Evolutionary conservation across 2,113 vertebrate genomes (phyloP).

Genomic region (Sinocyclocheilus grahami): DNA sequence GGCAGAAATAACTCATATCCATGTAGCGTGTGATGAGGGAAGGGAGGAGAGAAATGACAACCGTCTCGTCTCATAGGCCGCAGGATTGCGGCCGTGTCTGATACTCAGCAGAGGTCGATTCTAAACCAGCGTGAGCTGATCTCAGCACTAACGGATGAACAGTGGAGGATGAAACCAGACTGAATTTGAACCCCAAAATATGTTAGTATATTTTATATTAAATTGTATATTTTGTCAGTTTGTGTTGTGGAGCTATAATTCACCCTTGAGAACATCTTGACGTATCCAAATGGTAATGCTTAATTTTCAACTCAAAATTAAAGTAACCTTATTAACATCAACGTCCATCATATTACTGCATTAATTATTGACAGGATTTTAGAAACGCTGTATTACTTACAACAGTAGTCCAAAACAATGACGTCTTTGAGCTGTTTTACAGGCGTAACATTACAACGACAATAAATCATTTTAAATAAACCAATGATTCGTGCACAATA

Average conservation of each 20-base stretch:
- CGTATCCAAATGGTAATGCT: background rate
- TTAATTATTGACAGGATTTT: background rate
- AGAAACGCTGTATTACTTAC: background rate
- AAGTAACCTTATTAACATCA: background rate
- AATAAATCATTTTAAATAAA: background rate
- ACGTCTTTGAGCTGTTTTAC: background rate
- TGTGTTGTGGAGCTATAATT: background rate
- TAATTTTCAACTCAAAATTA: background rate
- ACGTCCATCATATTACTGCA: background rate
- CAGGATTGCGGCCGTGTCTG: background rate
- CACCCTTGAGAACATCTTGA: background rate
- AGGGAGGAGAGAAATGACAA: constrained; percentile 25
- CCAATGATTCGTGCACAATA: background rate
- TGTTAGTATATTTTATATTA: background rate
- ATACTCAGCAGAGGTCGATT: constrained; percentile 1
- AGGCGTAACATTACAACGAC: background rate
- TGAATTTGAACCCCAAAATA: background rate
- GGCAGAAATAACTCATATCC: constrained; percentile 30
- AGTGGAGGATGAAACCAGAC: background rate
- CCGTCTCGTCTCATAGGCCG: constrained; percentile 2
- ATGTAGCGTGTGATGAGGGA: constrained; percentile 35
- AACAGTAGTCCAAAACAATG: background rate
- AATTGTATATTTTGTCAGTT: background rate
- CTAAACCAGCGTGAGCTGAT: constrained; percentile 14
- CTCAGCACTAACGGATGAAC: background rate